Conservation (phyloP, 2,797 vertebrate species). For the Labroides dimidiatus region DNA sequence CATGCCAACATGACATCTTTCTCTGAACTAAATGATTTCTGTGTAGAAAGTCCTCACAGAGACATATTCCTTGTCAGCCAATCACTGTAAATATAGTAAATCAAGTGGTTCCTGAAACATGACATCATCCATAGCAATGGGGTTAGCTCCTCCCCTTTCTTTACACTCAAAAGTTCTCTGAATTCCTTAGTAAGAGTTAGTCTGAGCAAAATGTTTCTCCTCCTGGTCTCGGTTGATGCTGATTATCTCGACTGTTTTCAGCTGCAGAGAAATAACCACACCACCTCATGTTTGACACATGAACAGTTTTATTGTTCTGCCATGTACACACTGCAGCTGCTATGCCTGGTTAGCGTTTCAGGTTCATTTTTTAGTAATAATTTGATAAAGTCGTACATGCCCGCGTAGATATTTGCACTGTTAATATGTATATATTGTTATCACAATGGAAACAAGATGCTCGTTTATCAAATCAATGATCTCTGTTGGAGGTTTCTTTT, state of each 20-base stretch:
- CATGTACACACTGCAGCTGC: constrained; percentile 94
- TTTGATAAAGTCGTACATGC: constrained; percentile 94
- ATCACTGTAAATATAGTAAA: too few species aligned
- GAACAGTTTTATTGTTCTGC: constrained; percentile 94
- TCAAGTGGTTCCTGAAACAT: too few species aligned
- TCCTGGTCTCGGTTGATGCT: too few species aligned
- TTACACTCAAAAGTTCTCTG: too few species aligned
- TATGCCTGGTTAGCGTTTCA: constrained; percentile 91
- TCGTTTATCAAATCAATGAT: constrained; percentile 87
- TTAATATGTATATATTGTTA: constrained; percentile 88
- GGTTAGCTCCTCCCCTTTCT: too few species aligned
- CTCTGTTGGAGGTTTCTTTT: constrained; percentile 84
- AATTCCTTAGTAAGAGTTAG: too few species aligned
- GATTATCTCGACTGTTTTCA: not conserved
- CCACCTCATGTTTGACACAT: constrained; percentile 86
- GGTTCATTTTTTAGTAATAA: constrained; percentile 74
- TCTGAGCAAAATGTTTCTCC: too few species aligned
- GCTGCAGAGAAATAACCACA: constrained; percentile 58
- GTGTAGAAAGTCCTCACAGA: too few species aligned
- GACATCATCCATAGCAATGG: too few species aligned
- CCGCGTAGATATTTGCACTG: constrained; percentile 86
- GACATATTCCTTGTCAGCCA: too few species aligned
- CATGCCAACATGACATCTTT: too few species aligned
- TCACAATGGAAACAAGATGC: constrained; percentile 96
- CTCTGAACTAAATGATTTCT: too few species aligned